phyloP scores from a whole-genome alignment of 1,140 invertebrate species.

The Aethina tumida region DNA sequence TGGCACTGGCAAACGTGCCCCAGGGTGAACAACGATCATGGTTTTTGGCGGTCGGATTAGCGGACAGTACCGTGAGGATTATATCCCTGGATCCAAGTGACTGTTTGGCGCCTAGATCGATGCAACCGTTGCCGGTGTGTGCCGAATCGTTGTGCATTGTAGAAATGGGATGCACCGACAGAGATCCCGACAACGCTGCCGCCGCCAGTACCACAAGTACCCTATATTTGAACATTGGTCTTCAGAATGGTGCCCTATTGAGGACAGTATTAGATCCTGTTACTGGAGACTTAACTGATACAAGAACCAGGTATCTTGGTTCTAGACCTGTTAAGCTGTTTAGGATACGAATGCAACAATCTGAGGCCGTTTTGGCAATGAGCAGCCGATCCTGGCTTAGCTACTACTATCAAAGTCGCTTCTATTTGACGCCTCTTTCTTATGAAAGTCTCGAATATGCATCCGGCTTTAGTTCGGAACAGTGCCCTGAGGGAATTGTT shows the following conservation, averaged over 20 bases:
- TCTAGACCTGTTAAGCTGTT: slow-evolving; percentile 94
- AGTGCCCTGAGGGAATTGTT: slow-evolving; percentile 97
- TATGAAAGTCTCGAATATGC: slow-evolving; percentile 97
- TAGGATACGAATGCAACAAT: slow-evolving; percentile 88
- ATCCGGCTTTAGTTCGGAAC: slow-evolving; percentile 95
- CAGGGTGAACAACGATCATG: slow-evolving; percentile 89
- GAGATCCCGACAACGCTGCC: slow-evolving; percentile 44
- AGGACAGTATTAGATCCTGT: slow-evolving; percentile 94
- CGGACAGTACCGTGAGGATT: slow-evolving; percentile 95
- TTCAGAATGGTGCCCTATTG: slow-evolving; percentile 94
- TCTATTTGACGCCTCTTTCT: slow-evolving; percentile 90
- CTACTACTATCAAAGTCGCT: slow-evolving; percentile 96
- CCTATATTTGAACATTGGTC: slow-evolving; percentile 94
- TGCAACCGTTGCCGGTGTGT: slow-evolving; percentile 93
- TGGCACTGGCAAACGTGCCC: slow-evolving; percentile 94
- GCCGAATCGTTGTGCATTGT: slow-evolving; percentile 96
- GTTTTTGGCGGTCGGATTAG: slow-evolving; percentile 93
- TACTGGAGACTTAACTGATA: slow-evolving; percentile 94
- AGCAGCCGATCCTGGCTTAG: slow-evolving; percentile 97
- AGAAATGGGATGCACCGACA: slow-evolving; percentile 62
- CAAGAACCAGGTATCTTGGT: slow-evolving; percentile 70
- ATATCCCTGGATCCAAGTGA: slow-evolving; percentile 94
- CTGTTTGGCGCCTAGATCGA: slow-evolving; percentile 85
- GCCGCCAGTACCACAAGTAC: slow-evolving; percentile 50
- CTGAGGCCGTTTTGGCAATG: slow-evolving; percentile 94